Evolutionary conservation across 2,797 vertebrate genomes (phyloP).

Genomic region (Catamblyrhynchus diadema): DNA sequence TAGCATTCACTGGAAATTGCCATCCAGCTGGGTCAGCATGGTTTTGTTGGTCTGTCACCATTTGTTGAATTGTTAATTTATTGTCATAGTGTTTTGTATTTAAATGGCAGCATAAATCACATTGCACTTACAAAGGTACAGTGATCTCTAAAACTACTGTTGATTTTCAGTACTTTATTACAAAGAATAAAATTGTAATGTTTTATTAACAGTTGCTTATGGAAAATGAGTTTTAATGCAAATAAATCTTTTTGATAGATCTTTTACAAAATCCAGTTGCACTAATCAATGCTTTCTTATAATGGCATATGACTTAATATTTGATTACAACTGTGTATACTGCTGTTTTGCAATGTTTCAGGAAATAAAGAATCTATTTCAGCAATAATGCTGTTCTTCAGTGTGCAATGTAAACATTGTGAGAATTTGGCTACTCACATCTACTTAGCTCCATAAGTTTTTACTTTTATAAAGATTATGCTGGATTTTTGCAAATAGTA

Average conservation of each 20-base stretch:
- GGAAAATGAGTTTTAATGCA: conserved; percentile 79
- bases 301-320: conserved; percentile 77
- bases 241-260: conserved; percentile 84
- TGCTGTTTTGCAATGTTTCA: conserved; percentile 83
- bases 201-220: conserved; percentile 82
- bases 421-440: not conserved
- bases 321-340: conserved; percentile 79
- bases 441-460: not conserved
- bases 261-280: conserved; percentile 83
- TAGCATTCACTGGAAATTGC: conserved; percentile 66
- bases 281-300: conserved; percentile 85
- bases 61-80: conserved; percentile 78
- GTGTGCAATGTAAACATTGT: not conserved
- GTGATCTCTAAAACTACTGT: conserved; percentile 66
- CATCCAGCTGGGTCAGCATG: conserved; percentile 55
- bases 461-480: not conserved
- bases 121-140: conserved; percentile 73
- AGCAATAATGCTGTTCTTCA: conserved; percentile 68
- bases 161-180: conserved; percentile 77
- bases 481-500: not conserved
- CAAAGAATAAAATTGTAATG: conserved; percentile 73
- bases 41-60: conserved; percentile 53
- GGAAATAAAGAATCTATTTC: conserved; percentile 85
- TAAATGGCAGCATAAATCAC: conserved; percentile 63
- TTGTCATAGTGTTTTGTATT: conserved; percentile 74